Evolutionary conservation across 2,113 vertebrate species (phyloP), one percentile per base, ranked within the genome.

Genomic region (Microcebus jonahi): DNA sequence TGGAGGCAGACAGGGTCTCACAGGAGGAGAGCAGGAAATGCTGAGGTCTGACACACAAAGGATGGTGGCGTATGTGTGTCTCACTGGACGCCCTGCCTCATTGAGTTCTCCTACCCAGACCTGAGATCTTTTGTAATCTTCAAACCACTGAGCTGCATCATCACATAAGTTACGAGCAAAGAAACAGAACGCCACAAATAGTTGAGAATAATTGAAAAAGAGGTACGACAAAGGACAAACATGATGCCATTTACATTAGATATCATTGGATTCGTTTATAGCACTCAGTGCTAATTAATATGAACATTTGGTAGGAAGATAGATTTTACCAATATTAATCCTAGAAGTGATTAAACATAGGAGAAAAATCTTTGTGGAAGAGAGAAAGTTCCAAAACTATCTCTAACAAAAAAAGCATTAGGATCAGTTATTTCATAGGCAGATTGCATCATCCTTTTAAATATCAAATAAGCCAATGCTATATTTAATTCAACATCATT

Each of bases 51-150:
- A 91, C 53, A 25, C 2, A 5, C 6, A 15, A 20, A 15, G 27
- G 20, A 50, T 39, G 11, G 42, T 8, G 9, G 23, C 1, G 9
- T 17, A 3, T 15, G 2, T 3, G 2, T 18, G 2, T 48, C 39
- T 90, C 34, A 34, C 1, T 13, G 71, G 25, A 7, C 21, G 20
- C 65, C 59, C 13, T 63, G 6, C 86, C 11, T 36, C 59, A 14
- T 3, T n/a, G 65, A 27, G 15, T 65, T 27, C 67, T 75, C 12
- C 23, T 27, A 31, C 57, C 20, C n/a, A 34, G 11, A 50, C 39
- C 36, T 31, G 34, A 55, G 5, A 6, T 65, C 21, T 45, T 45
- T 45, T 45, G 42, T 27, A 31, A 84, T 23, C 9, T 84, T 63
- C 55, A 31, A 21, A 63, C 34, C 61, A 27, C 27, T 8, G 23